Evolutionary conservation across 2,113 vertebrate species (phyloP), one percentile per base, ranked within the genome.

Genomic region (Antigone vipio): DNA sequence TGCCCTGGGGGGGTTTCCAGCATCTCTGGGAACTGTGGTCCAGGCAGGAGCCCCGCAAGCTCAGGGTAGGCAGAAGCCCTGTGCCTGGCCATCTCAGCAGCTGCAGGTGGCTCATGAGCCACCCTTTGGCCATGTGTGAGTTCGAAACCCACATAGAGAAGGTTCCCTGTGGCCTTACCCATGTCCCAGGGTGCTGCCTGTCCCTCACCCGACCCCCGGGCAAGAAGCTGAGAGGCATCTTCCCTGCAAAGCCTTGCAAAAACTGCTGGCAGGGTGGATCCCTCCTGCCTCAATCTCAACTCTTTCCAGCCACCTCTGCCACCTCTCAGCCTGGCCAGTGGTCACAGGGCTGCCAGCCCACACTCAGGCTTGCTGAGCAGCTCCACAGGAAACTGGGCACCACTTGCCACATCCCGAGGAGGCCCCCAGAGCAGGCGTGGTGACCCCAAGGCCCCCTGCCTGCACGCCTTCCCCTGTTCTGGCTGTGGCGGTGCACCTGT

Each of bases 21-120:
- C 50, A 62, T 3, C 62, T 40, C 45, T 73, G 42, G 18, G 16
- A 42, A 12, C 50, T 0, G 0, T 15, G 42, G 4, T 22, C 30
- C 30, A 15, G 42, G 16, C 15, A 76, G 89, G 34, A 87, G 50
- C 27, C 17, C 42, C 1, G 3, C 0, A 3, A 40, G 34, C 30
- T 75, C 72, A 50, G 62, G 7, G 11, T 16, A 29, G 35, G 56
- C 42, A 59, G 67, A 0, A 86, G 9, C 30, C 15, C 26, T 9
- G 1, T 11, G 13, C 26, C 60, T n/a, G 75, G 16, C 35, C 15
- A 3, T 35, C 77, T 80, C 73, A 47, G 77, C 73, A 72, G 67
- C 52, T 56, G 19, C 1, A 0, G 29, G 30, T 34, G 23, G 52
- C 49, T 67, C 5, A 0, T 35, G 56, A 64, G 69, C 53, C 74